A percentile compares a stretch with the other conserved stretches of the same genome.
phyloP scores from a whole-genome alignment of 2,797 vertebrate genomes.

The Calcarius lapponicus region DNA sequence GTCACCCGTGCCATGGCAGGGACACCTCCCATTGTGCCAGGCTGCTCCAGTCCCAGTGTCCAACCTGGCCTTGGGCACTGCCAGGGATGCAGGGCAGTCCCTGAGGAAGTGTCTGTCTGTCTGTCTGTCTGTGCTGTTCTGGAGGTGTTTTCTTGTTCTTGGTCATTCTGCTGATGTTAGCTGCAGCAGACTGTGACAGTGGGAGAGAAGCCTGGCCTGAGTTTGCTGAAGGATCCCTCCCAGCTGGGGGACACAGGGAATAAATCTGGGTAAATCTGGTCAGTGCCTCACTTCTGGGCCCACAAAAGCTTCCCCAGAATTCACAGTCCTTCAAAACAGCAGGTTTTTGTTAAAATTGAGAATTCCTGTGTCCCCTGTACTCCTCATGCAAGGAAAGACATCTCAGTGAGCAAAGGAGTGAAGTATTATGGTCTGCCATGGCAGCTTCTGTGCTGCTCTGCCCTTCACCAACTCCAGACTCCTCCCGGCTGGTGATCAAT shows the following conservation, averaged over 20 bases:
- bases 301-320: background rate
- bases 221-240: background rate
- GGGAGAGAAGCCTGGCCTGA: background rate
- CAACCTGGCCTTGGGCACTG: fast-evolving
- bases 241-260: background rate
- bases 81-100: background rate
- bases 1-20: background rate
- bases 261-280: background rate
- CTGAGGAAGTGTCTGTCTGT: background rate
- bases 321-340: background rate
- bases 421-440: background rate
- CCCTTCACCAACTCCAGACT: background rate
- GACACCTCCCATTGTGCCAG: background rate
- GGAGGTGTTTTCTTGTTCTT: background rate
- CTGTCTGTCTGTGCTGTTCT: background rate
- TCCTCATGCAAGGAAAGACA: background rate
- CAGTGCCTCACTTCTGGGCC: background rate
- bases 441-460: background rate
- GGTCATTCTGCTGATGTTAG: background rate
- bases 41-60: background rate
- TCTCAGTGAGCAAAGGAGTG: background rate
- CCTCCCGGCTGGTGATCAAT: background rate
- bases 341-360: background rate
- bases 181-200: background rate
- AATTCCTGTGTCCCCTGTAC: background rate